Percentiles rank a stretch among this genome's conserved stretches.
Conservation (phyloP, 1,140 invertebrate species). For the Drosophila dunni region DNA sequence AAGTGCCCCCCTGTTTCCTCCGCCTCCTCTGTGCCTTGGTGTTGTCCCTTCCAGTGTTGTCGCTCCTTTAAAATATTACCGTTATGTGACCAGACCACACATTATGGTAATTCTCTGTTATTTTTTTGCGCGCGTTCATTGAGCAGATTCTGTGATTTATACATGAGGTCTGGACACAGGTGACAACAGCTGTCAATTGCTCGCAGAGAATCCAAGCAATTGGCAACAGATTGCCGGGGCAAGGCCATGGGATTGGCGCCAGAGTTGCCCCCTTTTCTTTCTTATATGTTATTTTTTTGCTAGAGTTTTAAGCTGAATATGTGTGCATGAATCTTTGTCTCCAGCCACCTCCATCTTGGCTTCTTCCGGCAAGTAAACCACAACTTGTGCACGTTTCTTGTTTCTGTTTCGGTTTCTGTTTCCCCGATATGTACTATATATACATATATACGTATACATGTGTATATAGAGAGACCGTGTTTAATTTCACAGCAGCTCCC, state of each 20-base stretch:
- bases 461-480: constrained; percentile 34
- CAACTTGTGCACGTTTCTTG: constrained; percentile 80
- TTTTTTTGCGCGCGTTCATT: constrained; percentile 2
- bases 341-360: not conserved
- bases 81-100: constrained; percentile 81
- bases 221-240: constrained; percentile 4
- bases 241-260: constrained; percentile 22
- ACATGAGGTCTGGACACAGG: constrained; percentile 61
- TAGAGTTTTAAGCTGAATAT: not conserved
- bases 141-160: constrained; percentile 60
- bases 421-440: constrained; percentile 5
- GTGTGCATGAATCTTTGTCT: not conserved
- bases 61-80: constrained; percentile 54
- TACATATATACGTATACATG: constrained; percentile 2
- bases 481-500: constrained; percentile 66
- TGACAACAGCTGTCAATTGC: constrained; percentile 75
- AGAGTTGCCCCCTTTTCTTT: not conserved
- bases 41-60: not conserved
- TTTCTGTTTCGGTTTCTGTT: constrained; percentile 14
- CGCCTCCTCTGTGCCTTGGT: not conserved
- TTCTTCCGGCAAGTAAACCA: constrained; percentile 53
- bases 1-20: constrained; percentile 8
- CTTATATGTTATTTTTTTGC: constrained; percentile 2
- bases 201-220: constrained; percentile 2
- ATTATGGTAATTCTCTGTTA: constrained; percentile 65